Evolutionary conservation across 2,113 vertebrate genomes (phyloP), one percentile per base, ranked within the genome.

Genomic region (Oryctolagus cuniculus): DNA sequence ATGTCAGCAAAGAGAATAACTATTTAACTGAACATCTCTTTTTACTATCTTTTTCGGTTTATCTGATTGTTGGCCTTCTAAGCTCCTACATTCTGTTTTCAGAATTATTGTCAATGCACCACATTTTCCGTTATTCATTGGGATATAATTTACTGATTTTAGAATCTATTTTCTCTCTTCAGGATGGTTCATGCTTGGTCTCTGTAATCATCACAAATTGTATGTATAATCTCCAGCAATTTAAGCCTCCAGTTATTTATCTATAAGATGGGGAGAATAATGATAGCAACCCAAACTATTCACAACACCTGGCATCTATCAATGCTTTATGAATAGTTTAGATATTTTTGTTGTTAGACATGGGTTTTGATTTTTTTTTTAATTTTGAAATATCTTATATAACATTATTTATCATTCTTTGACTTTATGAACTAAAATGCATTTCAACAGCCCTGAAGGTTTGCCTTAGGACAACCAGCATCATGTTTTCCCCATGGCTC

Each of bases 401-500:
- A 13, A 21, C 10, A 74, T 93, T 83, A 29, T 12, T 66, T 22
- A 58, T 2, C 36, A 3, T 49, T 13, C 2, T 63, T 91, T 93
- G 6, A 79, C 6, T 36, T 82, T 73, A 36, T 55, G 6, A 53
- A 64, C 6, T 49, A 27, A 82, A 19, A 10, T 7, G 38, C 1
- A n/a, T 80, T 78, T 74, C 51, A 16, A 51, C 2, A 27, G 22
- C 6, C 25, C 6, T 7, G 22, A 82, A 72, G 9, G 15, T 64
- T 74, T 70, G 7, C 8, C 5, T 5, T 63, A 69, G 84, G 4
- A 77, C 7, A 38, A 1, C 10, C n/a, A 91, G 22, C 4, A 1
- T 12, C 25, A 21, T 21, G 22, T 1, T 2, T 16, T 51, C 11
- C 1, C 5, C 11, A 16, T 1, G 10, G 2, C 15, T 79, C 36